A percentile compares a stretch with the other conserved stretches of the same genome.
Conservation (phyloP, 2,797 vertebrate genomes). For the Distichodus sexfasciatus region DNA sequence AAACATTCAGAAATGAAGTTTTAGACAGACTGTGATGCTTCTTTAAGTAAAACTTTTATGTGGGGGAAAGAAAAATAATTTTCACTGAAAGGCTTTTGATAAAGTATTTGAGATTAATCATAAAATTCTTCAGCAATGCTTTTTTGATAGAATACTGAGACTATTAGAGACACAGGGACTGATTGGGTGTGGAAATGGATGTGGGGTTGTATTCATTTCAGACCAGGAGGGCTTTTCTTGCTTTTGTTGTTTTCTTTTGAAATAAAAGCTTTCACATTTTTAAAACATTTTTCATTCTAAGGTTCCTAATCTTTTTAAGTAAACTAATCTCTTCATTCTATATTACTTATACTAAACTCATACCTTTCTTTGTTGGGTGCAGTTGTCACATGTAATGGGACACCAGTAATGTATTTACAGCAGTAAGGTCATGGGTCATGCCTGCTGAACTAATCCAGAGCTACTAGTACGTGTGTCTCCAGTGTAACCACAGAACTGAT, state of each 20-base stretch:
- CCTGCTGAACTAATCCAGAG: constrained; percentile 9
- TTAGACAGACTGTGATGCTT: neutral
- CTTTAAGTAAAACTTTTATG: constrained; percentile 14
- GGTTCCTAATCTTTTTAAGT: constrained; percentile 29
- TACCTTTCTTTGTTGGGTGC: constrained; percentile 21
- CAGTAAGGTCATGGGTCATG: constrained; percentile 32
- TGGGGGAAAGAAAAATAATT: constrained; percentile 28
- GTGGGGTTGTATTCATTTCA: neutral
- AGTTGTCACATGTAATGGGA: constrained; percentile 38
- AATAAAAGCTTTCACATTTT: neutral
- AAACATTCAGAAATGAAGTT: neutral
- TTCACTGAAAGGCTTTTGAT: constrained; percentile 2
- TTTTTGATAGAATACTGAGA: neutral
- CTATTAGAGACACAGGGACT: neutral
- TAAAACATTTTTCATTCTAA: constrained; percentile 12
- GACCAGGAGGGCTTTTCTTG: neutral
- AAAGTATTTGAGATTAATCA: constrained; percentile 18
- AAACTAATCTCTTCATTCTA: constrained; percentile 29
- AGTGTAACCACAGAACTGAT: constrained; percentile 20
- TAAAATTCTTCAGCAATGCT: constrained; percentile 31
- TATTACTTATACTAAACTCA: constrained; percentile 4
- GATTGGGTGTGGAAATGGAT: no score
- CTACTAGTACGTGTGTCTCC: constrained; percentile 10
- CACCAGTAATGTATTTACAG: constrained; percentile 33
- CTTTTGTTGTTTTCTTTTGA: no score